Conservation (phyloP, 2,888 invertebrate genomes). For the Synanthedon myopaeformis region DNA sequence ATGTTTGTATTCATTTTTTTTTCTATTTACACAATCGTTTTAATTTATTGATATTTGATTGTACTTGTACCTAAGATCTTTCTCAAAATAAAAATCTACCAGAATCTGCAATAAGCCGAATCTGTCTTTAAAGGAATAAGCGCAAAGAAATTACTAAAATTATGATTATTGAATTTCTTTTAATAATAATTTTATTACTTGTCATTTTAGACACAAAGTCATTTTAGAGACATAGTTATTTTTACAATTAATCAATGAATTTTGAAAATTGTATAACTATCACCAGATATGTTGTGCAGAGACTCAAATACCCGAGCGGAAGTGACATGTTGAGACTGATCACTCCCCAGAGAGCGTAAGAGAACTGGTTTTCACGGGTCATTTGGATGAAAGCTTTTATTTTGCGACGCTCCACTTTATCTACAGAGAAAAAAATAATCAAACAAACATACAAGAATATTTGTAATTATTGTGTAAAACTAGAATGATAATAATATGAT, state of each 20-base stretch:
- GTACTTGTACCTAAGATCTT: too few relatives aligned
- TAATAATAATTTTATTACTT: not conserved
- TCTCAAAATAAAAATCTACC: too few relatives aligned
- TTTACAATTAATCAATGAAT: slow-evolving; percentile 33
- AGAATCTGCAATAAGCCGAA: too few relatives aligned
- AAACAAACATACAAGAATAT: too few relatives aligned
- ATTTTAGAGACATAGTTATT: too few relatives aligned
- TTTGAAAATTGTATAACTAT: slow-evolving; percentile 56
- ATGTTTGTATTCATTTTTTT: too few relatives aligned
- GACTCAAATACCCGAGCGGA: slow-evolving; percentile 44
- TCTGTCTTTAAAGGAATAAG: too few relatives aligned
- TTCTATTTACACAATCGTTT: too few relatives aligned
- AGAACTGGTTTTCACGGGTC: slow-evolving; percentile 41
- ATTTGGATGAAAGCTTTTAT: slow-evolving; percentile 47
- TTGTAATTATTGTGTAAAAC: too few relatives aligned
- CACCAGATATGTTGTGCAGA: slow-evolving; percentile 51
- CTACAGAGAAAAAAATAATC: slow-evolving; percentile 19
- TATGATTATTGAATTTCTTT: not conserved
- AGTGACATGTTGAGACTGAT: slow-evolving; percentile 50
- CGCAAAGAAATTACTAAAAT: not conserved
- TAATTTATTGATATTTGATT: too few relatives aligned
- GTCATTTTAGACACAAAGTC: not conserved
- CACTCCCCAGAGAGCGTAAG: slow-evolving; percentile 42
- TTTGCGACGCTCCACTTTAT: slow-evolving; percentile 37
- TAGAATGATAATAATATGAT: too few relatives aligned